Evolutionary conservation across 2,797 vertebrate genomes (phyloP).

Genomic region (Neosilurus hyrtlii): DNA sequence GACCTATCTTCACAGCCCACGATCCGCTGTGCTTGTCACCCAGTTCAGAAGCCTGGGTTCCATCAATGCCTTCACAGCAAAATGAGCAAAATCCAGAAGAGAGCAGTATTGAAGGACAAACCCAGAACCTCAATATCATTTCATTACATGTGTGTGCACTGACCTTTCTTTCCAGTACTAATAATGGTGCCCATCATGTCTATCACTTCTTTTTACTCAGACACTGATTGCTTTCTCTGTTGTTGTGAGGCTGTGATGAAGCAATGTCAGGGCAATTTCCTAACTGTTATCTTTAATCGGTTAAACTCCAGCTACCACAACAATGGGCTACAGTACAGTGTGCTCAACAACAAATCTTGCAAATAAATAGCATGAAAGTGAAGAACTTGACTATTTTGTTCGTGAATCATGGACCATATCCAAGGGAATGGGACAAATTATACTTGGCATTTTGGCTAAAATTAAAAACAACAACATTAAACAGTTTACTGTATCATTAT

Average conservation of each 20-base stretch:
- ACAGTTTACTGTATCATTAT: no score
- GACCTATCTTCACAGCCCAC: no score
- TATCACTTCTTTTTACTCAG: constrained; percentile 54
- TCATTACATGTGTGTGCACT: constrained; percentile 32
- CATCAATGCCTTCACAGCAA: background rate
- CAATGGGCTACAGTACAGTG: background rate
- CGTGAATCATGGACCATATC: background rate
- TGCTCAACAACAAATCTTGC: background rate
- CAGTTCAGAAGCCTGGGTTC: background rate
- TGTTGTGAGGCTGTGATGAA: constrained; percentile 33
- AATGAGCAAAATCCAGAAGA: constrained; percentile 11
- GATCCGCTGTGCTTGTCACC: background rate
- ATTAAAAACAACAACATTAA: background rate
- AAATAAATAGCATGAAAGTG: background rate
- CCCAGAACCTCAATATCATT: constrained; percentile 19
- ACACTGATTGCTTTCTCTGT: constrained; percentile 54
- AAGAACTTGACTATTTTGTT: background rate
- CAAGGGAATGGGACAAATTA: background rate
- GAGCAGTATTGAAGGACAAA: background rate
- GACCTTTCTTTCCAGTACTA: constrained; percentile 37
- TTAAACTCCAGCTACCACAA: constrained; percentile 15
- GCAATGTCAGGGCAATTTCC: constrained; percentile 37
- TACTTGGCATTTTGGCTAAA: no score
- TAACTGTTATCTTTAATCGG: constrained; percentile 34
- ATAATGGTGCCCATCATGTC: constrained; percentile 27